Evolutionary conservation across 2,113 vertebrate species (phyloP), one percentile per base, ranked within the genome.

Genomic region (Gymnobelideus leadbeateri): DNA sequence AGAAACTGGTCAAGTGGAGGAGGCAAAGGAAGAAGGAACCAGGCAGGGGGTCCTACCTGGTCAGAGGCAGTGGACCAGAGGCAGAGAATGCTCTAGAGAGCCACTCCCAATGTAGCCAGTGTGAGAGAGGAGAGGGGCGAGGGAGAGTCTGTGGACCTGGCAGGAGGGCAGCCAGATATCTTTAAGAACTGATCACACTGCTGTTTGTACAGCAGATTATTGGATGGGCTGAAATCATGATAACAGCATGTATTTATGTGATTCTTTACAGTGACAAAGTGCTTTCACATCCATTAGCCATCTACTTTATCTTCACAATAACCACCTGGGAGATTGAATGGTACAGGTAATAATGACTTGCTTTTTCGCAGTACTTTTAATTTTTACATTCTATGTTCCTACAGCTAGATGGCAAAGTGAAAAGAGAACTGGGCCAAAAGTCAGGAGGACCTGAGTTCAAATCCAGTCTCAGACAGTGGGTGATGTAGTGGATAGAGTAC

Each of bases 1-100:
- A 68, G 93, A 77, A 92, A 94, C 95, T 61, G 95, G 90, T 51
- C 50, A 31, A 46, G 0, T 3, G 77, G 25, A 94, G 47, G 51
- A 49, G n/a, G 24, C 21, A 61, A 47, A 25, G 21, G 57, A 68
- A 37, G 77, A 55, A 47, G 68, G n/a, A 77, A 43, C 6, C 14
- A 43, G 68, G 68, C 37, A 77, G 68, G 37, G 37, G 37, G 37
- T 77, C 68, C 68, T 43, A 7, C 68, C 68, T 43, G 37, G 8
- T n/a, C 68, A 84, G 68, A n/a, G 68, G 31, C 31, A 37, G 31
- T 19, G 23, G 68, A 43, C 1, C n/a, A 84, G 68, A 84, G 2
- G 19, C n/a, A 43, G 6, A 43, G 68, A 19, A 84, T 23, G 68
- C 6, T 23, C 16, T 37, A 21, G 19, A n/a, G 57, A 84, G 21